Evolutionary conservation across 2,888 invertebrate species (phyloP), one percentile per base, ranked within the genome.

Genomic region (Mongoloraphidia duomilia): DNA sequence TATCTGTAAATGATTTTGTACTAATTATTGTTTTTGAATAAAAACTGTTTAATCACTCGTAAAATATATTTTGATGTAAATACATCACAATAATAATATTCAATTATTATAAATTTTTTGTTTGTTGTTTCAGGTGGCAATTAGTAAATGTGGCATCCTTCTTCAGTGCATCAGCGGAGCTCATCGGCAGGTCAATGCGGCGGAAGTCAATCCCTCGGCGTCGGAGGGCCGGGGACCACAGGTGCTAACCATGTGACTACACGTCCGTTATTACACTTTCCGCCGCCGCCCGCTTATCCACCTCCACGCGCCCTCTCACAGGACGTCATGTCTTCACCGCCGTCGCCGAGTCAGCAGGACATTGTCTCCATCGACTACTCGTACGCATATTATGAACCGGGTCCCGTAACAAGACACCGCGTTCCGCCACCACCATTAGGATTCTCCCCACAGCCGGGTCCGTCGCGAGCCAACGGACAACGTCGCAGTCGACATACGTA

Each of bases 311-410:
- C 54, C 26, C 26, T 26, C 6, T 26, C 26, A 26, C 58, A 62
- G 51, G 63, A 63, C 46, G 35, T 43, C 49, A 44, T 49, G 42
- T 34, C 43, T 48, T 34, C 54, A 53, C 35, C 53, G 69, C 41
- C 61, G 70, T 42, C 67, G 34, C 49, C 26, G 44, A 54, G 48
- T 43, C 51, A 49, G 35, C 51, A 61, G 65, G 49, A 17, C 41
- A 48, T 58, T 50, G 52, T 60, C 50, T 63, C 65, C 44, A 69
- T 69, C 56, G 87, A 86, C 62, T 88, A 88, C 67, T 84, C 86
- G 11, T 88, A 88, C 65, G 87, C 87, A 14, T 88, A 88, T 64
- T 86, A 87, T 64, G 85, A 85, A 61, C 78, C 79, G 0, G 79
- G 79, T 2, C 76, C 77, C 8, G 73, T 75, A 51, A 75, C 74